Base-by-base conservation (phyloP, 2,797 vertebrate species). In the Pteronotus mesoamericanus region DNA sequence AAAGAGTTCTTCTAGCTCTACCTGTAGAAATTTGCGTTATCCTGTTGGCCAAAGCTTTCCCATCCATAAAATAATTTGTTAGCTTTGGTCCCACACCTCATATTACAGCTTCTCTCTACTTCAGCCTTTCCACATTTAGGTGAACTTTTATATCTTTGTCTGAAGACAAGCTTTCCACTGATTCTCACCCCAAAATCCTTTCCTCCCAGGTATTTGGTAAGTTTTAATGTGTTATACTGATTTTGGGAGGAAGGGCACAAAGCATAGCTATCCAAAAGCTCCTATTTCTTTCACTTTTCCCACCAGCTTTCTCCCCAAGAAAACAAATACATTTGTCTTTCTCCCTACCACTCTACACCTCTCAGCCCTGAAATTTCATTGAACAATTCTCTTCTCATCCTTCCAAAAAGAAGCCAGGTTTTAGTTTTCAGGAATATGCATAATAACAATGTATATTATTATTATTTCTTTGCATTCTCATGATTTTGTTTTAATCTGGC, bases 401-500 rank as follows among this genome's bases (percentile, higher is more conserved):
- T 89, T 86, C 11, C 16, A 79, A 91, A 91, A 74, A 42, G 2
- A 71, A 10, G 0, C 0, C 7, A 8, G 71, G 24, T 55, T 94
- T 91, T 46, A 32, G 19, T 53, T 72, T 91, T 87, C 21, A 57
- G 18, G 46, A 19, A 80, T 37, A 68, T 80, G 24, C 80, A 42
- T 59, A 71, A 32, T 82, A 59, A 21, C 8, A 32, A 15, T 46
- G 46, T n/a, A n/a, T 11, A 46, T 46, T 46, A 59, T 59, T 46
- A 46, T 61, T 61, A 29, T 61, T 61, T 15, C 6, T 11, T 74
- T 86, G 9, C 1, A 57, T 24, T 69, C 26, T 94, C 22, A 55
- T 88, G 9, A 53, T 92, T 88, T 95, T 94, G 24, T 69, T 88
- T 74, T 95, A 93, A 80, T 93, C 64, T 94, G 18, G 75, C 37